phyloP scores from a whole-genome alignment of 1,140 invertebrate genomes.

The Myzus persicae region DNA sequence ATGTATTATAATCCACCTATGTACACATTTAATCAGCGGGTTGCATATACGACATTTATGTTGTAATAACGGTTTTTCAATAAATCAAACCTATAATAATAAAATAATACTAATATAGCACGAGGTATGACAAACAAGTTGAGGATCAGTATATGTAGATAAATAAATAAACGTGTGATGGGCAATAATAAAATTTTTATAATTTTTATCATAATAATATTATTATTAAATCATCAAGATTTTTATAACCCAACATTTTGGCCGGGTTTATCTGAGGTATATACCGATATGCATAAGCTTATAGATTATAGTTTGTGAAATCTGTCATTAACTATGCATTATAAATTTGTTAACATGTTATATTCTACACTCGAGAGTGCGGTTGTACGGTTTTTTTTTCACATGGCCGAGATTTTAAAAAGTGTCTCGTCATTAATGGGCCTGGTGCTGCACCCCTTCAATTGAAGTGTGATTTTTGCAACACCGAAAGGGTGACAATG shows the following conservation, averaged over 20 bases:
- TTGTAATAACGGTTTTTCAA: no score
- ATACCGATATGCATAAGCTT: neutral
- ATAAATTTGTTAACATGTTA: conserved; percentile 32
- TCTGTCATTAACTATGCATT: conserved; percentile 35
- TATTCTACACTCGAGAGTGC: conserved; percentile 3
- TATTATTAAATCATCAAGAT: neutral
- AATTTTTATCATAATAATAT: neutral
- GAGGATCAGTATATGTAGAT: neutral
- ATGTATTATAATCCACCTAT: no score
- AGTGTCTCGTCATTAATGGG: conserved; percentile 38
- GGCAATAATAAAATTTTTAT: neutral
- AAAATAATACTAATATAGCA: neutral
- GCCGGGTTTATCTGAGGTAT: no score
- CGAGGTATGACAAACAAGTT: neutral
- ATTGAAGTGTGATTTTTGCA: conserved; percentile 42
- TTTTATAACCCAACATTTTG: neutral
- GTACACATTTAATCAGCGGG: no score
- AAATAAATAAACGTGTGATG: neutral
- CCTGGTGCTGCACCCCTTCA: conserved; percentile 20
- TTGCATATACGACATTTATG: no score
- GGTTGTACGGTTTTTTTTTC: neutral
- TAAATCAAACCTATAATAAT: no score
- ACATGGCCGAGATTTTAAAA: conserved; percentile 40
- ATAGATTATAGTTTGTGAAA: neutral
- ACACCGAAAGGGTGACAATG: neutral